These are phyloP conservation scores for Nomada flava DNA, from an alignment of 2,888 invertebrate species.

Conservation along the genomic window DNA sequence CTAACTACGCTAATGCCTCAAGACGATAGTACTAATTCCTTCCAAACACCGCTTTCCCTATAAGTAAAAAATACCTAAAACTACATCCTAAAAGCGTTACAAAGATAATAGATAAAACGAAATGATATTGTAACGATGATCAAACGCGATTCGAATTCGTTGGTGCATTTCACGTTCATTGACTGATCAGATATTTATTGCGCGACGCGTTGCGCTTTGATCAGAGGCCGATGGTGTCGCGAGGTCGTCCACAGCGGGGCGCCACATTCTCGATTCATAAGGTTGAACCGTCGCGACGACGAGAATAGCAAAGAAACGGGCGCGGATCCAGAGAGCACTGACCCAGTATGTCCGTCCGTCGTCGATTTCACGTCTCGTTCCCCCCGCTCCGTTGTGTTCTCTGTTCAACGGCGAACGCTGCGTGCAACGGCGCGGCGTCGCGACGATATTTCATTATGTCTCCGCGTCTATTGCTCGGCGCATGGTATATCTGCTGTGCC, in stretches of 20 bases:
- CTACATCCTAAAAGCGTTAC: neutral
- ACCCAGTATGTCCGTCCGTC: slow-evolving; percentile 78
- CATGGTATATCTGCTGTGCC: neutral
- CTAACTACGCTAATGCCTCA: neutral
- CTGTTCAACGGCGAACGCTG: slow-evolving; percentile 8
- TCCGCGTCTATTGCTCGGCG: slow-evolving; percentile 5
- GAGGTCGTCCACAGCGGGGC: slow-evolving; percentile 72
- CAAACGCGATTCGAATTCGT: neutral
- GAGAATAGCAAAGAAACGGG: slow-evolving; percentile 77
- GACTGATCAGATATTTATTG: slow-evolving; percentile 19
- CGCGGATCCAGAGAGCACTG: slow-evolving; percentile 81
- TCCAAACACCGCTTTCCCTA: neutral
- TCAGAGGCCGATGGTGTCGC: slow-evolving; percentile 47
- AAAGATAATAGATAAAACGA: neutral
- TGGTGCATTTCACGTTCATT: slow-evolving; percentile 21
- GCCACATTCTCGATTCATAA: slow-evolving; percentile 73
- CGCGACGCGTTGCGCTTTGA: slow-evolving; percentile 29
- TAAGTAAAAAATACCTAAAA: neutral
- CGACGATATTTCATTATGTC: slow-evolving; percentile 36
- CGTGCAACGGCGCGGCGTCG: neutral
- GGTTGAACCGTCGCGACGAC: slow-evolving; percentile 69
- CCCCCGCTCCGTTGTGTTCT: slow-evolving; percentile 13
- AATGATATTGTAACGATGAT: neutral
- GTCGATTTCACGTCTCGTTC: slow-evolving; percentile 64
- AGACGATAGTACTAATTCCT: neutral